Base-by-base conservation (phyloP, 2,797 vertebrate species). In the Gymnopithys bicolor region DNA sequence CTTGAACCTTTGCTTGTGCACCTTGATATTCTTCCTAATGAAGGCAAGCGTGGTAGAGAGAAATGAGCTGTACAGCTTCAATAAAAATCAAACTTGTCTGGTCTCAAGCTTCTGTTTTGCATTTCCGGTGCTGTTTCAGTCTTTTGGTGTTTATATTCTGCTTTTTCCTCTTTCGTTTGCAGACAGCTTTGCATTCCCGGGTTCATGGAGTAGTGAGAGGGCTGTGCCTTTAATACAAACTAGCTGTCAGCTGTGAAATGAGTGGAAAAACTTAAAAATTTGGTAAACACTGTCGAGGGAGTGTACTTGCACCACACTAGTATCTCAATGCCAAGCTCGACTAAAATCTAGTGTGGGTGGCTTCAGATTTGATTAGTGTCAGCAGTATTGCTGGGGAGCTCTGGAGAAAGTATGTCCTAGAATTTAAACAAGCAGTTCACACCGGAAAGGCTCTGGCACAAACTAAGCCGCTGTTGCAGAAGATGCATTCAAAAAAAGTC, bases 231-330 rank as follows among this genome's bases (percentile, higher is more conserved):
- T 91, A 91, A 75, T 55, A 21, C 23, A 71, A 88, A 75, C 53
- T 73, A 93, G 66, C 91, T 96, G 89, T 77, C 78, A 91, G 91
- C 89, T 89, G 91, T 51, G 66, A 88, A 91, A 75, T 32, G 66
- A 62, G 79, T 64, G 25, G 63, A 94, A 81, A 81, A 91, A 68
- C 79, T 75, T 30, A 35, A 84, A 58, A 62, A 84, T 93, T 93
- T 15, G 8, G 73, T 86, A 75, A 88, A 91, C 53, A 41, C 27
- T 27, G 27, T n/a, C 5, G 32, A 63, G 63, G 43, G 63, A 94
- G 24, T 24, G 41, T 87, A n/a, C 56, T 91, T 67, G 52, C 25
- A 39, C 45, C 6, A 4, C 52, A 30, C 30, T 49, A n/a, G 24
- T 48, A 52, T 84, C 41, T 93, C 74, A 52, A 1, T 78, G 93